Conservation (phyloP, 2,888 invertebrate species). For the Philhelius pedissequus region DNA sequence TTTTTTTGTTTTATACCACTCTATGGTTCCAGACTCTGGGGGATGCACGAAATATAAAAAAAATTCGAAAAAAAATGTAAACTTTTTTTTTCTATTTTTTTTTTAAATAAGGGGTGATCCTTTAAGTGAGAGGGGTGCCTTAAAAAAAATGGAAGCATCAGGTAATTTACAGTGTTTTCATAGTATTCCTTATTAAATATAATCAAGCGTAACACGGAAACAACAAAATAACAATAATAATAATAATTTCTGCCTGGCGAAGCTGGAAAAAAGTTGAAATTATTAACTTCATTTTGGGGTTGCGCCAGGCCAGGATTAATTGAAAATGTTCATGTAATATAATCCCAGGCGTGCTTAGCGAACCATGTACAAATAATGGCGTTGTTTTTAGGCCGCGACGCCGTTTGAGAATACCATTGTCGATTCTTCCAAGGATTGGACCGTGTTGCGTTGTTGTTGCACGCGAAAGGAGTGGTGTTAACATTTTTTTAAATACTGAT, state of each 20-base stretch:
- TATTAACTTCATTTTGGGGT: constrained; percentile 60
- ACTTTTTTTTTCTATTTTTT: neutral
- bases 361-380: constrained; percentile 22
- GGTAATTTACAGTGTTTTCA: constrained; percentile 65
- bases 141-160: neutral
- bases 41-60: neutral
- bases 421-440: neutral
- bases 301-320: constrained; percentile 43
- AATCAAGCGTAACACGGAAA: constrained; percentile 60
- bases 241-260: constrained; percentile 52
- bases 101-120: constrained; percentile 27
- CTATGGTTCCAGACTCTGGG: neutral
- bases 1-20: neutral
- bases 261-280: neutral
- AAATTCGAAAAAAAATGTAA: neutral
- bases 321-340: constrained; percentile 47
- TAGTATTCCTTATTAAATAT: constrained; percentile 62
- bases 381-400: neutral
- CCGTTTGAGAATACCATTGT: neutral
- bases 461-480: constrained; percentile 61
- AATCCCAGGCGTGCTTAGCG: constrained; percentile 49
- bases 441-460: no score
- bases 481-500: constrained; percentile 53
- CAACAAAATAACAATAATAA: constrained; percentile 61
- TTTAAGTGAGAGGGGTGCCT: neutral